phyloP scores from a whole-genome alignment of 2,888 invertebrate species.

The Tetragonula carbonaria region DNA sequence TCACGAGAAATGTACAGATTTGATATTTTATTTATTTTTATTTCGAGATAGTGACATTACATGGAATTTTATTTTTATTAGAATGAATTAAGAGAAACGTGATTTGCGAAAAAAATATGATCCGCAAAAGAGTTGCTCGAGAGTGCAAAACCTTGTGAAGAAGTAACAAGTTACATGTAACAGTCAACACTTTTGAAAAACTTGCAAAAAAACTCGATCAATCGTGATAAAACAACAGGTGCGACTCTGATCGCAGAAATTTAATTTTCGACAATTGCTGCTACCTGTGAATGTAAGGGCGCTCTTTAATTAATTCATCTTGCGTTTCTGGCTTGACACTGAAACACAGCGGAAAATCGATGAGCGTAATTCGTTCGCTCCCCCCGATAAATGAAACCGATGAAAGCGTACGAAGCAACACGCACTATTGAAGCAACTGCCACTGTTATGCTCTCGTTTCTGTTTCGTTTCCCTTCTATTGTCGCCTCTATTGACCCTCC shows the following conservation, averaged over 20 bases:
- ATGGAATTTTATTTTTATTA: no score
- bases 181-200: not conserved
- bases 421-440: conserved; percentile 25
- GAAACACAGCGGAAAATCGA: not conserved
- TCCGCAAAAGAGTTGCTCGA: no score
- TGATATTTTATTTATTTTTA: no score
- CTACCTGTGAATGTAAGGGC: not conserved
- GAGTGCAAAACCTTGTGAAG: not conserved
- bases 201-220: not conserved
- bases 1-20: no score
- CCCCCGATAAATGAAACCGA: not conserved
- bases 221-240: not conserved
- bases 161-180: not conserved
- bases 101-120: no score
- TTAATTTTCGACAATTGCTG: not conserved
- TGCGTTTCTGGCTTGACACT: not conserved
- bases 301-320: not conserved
- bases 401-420: conserved; percentile 16
- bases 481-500: conserved; percentile 44
- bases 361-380: not conserved
- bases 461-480: conserved; percentile 59
- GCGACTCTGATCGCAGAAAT: not conserved
- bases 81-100: no score
- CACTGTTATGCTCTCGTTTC: conserved; percentile 40
- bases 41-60: no score